Base-by-base conservation (phyloP, 2,797 vertebrate species). In the Novumbra hubbsi region DNA sequence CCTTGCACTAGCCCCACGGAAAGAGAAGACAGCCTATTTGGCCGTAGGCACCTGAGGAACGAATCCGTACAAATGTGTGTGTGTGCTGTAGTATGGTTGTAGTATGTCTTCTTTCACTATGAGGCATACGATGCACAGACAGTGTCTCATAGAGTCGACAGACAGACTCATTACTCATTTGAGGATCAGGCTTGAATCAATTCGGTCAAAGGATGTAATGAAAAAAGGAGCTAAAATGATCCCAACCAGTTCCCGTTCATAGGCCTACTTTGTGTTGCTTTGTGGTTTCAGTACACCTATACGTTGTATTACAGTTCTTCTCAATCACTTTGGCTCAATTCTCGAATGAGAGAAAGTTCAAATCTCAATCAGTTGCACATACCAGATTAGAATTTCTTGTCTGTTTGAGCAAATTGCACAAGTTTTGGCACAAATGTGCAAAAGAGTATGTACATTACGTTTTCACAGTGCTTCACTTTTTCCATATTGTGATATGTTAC, bases 21-120 rank as follows among this genome's bases (percentile, higher is more conserved):
- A 66, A 68, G 67, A 74, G 66, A 24, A 38, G 69, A 41, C 8
- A 71, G 17, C 62, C 62, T 64, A 19, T 32, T 48, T 16, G 48
- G 38, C 28, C 60, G 9, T 65, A 64, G 17, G 24, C 28, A 12
- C 19, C 60, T 19, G 38, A 72, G 55, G 62, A 17, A 63, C 27
- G 41, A 12, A 45, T 11, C 41, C 41, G 41, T 6, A 45, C 41
- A 14, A 45, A 45, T 1, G 14, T 3, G 41, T 2, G 11, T 27
- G 62, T 27, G 62, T 16, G 3, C 27, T 32, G 5, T 30, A 30
- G 6, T 17, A 4, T 12, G 12, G 41, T 64, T 27, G n/a, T n/a
- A n/a, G n/a, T n/a, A n/a, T n/a, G 14, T 24, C 60, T 15, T 63
- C 12, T 64, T 64, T 32, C 17, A 30, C 28, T 7, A 16, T 28